Conservation (phyloP, 2,113 vertebrate genomes). For the Elephantulus edwardii region DNA sequence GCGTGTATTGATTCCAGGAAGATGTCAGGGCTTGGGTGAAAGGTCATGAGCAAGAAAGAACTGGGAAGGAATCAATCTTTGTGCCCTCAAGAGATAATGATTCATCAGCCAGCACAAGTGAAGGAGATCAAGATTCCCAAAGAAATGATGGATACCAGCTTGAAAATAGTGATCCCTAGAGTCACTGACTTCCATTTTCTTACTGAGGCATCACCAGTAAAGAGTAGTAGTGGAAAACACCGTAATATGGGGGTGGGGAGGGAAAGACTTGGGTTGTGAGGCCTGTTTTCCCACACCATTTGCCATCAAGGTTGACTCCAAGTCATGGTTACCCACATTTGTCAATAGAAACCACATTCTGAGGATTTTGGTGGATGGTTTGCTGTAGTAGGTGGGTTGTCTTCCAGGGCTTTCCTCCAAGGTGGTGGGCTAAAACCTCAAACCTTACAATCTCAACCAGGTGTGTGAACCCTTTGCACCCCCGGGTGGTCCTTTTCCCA, state of each 20-base stretch:
- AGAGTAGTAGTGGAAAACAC: rapidly evolving
- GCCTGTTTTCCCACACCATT: background rate
- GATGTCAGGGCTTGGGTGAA: background rate
- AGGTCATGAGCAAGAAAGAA: background rate
- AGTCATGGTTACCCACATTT: background rate
- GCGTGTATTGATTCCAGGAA: background rate
- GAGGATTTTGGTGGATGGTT: background rate
- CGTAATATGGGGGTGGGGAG: too few relatives aligned
- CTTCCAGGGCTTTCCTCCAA: background rate
- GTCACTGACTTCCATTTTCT: background rate
- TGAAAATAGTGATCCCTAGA: background rate
- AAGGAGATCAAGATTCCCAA: background rate
- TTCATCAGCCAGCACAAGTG: background rate
- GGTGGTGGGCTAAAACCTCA: background rate
- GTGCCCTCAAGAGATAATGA: background rate
- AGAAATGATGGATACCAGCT: background rate
- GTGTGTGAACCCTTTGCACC: background rate
- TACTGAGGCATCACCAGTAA: background rate
- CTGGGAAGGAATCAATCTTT: background rate
- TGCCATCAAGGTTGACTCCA: background rate
- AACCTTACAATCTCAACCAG: background rate
- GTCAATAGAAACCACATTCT: background rate
- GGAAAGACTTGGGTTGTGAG: too few relatives aligned
- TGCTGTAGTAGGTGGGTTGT: background rate
- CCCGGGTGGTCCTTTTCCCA: background rate